Conservation (phyloP, 2,113 vertebrate species). For the Sphaerodactylus townsendi region DNA sequence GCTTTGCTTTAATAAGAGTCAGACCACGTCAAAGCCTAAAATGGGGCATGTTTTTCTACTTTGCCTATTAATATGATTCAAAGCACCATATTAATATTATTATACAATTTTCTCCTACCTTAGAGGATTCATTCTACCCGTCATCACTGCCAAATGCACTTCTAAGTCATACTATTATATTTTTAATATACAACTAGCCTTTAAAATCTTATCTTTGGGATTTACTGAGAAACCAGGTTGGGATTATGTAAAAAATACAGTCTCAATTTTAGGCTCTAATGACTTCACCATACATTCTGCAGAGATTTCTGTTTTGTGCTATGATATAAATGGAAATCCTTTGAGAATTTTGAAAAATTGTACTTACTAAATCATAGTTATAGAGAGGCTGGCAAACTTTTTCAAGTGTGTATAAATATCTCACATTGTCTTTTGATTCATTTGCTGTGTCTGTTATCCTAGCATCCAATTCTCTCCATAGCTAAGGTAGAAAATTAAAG, state of each 20-base stretch:
- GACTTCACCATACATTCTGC: neutral
- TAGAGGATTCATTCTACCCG: neutral
- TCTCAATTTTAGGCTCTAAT: neutral
- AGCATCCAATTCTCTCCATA: conserved; percentile 80
- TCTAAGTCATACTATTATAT: neutral
- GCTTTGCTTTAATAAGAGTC: neutral
- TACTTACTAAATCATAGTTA: conserved; percentile 81
- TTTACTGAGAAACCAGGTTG: neutral
- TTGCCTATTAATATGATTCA: neutral
- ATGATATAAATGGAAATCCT: neutral
- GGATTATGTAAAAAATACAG: neutral
- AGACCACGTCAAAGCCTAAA: neutral
- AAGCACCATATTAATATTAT: neutral
- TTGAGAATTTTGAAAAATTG: conserved; percentile 20
- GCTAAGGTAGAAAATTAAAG: conserved; percentile 61
- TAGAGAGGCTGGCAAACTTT: conserved; percentile 84
- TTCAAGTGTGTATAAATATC: conserved; percentile 80
- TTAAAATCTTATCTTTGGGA: no score
- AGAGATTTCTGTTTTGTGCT: neutral
- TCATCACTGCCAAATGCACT: neutral
- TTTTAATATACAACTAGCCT: neutral
- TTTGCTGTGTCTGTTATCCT: conserved; percentile 83
- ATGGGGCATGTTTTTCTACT: neutral
- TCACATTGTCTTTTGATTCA: conserved; percentile 87
- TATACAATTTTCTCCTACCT: neutral